Percentiles rank a stretch among this genome's conserved stretches.
Evolutionary conservation across 2,797 vertebrate genomes (phyloP).

Genomic region (Bovichtus diacanthus): DNA sequence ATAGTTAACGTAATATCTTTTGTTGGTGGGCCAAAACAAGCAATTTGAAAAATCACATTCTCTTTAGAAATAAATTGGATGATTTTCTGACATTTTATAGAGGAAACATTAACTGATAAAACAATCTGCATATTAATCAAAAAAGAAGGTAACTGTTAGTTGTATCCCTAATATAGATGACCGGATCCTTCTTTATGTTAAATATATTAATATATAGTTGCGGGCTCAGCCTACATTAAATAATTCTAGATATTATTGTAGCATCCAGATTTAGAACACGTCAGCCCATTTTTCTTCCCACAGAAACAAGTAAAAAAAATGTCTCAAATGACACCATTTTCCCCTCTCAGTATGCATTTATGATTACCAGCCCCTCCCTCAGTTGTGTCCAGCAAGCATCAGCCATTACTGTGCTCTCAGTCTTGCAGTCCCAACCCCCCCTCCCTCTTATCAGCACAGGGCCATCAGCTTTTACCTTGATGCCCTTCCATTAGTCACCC

Average conservation of each 20-base stretch:
- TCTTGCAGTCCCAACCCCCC: slow-evolving; percentile 13
- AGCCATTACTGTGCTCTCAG: slow-evolving; percentile 60
- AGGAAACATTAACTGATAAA: background rate
- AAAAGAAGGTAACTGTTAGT: background rate
- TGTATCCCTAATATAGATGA: background rate
- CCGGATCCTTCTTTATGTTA: background rate
- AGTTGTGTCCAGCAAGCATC: slow-evolving; percentile 27
- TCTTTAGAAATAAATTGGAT: background rate
- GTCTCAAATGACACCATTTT: slow-evolving; percentile 26
- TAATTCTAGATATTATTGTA: background rate
- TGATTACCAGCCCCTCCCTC: slow-evolving; percentile 15
- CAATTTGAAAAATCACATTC: background rate
- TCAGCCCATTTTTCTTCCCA: too few relatives aligned
- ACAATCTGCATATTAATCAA: background rate
- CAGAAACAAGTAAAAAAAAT: slow-evolving; percentile 31
- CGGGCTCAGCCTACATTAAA: background rate
- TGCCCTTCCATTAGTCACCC: slow-evolving; percentile 72
- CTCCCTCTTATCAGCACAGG: slow-evolving; percentile 47
- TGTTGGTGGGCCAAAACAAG: background rate
- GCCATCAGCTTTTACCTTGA: slow-evolving; percentile 69
- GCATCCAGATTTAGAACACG: background rate
- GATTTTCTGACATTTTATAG: background rate
- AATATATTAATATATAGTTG: background rate
- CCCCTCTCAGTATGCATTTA: slow-evolving; percentile 18
- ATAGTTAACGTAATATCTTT: background rate